These are phyloP conservation scores for Nestor notabilis DNA, from an alignment of 2,113 vertebrate genomes.

Conservation along the genomic window DNA sequence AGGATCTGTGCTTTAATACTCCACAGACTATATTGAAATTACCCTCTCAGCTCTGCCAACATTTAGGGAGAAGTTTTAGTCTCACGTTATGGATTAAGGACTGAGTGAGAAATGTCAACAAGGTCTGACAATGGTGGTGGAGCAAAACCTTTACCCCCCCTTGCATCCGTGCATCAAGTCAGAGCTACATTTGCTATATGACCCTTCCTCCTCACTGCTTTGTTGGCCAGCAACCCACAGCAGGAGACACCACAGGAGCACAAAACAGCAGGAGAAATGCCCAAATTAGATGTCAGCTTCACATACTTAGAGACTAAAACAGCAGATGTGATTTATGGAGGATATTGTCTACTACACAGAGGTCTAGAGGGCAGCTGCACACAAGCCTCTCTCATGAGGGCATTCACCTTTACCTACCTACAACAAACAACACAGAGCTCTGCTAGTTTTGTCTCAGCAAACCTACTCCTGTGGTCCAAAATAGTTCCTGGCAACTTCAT, in stretches of 20 bases:
- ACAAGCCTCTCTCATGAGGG: neutral
- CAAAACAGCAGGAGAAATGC: neutral
- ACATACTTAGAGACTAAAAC: neutral
- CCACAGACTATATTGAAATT: neutral
- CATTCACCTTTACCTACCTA: neutral
- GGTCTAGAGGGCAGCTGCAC: neutral
- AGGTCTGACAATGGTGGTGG: neutral
- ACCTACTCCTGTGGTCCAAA: neutral
- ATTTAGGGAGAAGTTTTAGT: neutral
- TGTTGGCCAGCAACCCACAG: neutral
- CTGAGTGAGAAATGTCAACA: slow-evolving; percentile 3
- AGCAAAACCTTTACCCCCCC: neutral
- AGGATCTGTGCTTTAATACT: neutral
- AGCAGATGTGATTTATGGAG: neutral
- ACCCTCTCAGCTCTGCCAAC: neutral
- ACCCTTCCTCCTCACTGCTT: neutral
- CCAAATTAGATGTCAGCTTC: neutral
- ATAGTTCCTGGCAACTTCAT: neutral
- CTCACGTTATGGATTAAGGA: neutral
- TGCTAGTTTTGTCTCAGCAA: neutral
- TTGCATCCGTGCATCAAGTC: neutral
- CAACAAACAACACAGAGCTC: neutral
- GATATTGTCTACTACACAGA: neutral
- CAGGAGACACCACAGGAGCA: neutral
- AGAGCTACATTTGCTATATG: neutral